Conservation (phyloP, 2,888 invertebrate species). For the Bellardia bayeri region DNA sequence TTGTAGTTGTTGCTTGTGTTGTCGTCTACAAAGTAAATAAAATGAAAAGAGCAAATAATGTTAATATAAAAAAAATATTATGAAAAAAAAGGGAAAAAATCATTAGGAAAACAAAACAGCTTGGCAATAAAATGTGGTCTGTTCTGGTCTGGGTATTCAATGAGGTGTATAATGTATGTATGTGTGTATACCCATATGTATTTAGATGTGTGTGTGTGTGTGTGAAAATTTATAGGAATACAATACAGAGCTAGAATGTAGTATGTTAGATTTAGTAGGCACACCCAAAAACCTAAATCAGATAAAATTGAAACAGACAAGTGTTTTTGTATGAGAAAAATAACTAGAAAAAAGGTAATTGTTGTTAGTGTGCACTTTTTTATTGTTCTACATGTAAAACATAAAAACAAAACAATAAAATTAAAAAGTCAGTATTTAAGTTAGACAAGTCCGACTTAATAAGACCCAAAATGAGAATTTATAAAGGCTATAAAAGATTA, state of each 20-base stretch:
- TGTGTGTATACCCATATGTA: background rate
- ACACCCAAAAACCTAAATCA: conserved; percentile 59
- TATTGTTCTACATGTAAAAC: conserved; percentile 11
- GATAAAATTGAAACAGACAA: conserved; percentile 64
- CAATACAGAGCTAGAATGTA: conserved; percentile 34
- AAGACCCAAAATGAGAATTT: background rate
- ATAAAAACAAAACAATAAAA: conserved; percentile 8
- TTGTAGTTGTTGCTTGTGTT: conserved; percentile 85
- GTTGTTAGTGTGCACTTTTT: conserved; percentile 6
- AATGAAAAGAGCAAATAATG: conserved; percentile 19
- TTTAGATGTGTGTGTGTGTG: background rate
- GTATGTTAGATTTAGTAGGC: conserved; percentile 37
- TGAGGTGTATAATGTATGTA: conserved; percentile 2
- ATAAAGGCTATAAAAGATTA: too few relatives aligned
- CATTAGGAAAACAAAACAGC: background rate
- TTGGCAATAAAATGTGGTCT: background rate
- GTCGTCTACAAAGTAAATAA: conserved; percentile 85
- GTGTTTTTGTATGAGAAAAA: conserved; percentile 52
- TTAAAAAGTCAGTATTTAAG: background rate
- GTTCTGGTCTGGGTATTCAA: conserved; percentile 1
- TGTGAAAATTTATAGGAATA: conserved; percentile 14
- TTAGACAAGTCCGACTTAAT: background rate
- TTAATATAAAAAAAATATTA: conserved; percentile 28
- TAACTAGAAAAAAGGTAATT: conserved; percentile 16
- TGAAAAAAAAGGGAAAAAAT: conserved; percentile 30